Base-by-base conservation (phyloP, 1,140 invertebrate species). In the Drosophila kikkawai region DNA sequence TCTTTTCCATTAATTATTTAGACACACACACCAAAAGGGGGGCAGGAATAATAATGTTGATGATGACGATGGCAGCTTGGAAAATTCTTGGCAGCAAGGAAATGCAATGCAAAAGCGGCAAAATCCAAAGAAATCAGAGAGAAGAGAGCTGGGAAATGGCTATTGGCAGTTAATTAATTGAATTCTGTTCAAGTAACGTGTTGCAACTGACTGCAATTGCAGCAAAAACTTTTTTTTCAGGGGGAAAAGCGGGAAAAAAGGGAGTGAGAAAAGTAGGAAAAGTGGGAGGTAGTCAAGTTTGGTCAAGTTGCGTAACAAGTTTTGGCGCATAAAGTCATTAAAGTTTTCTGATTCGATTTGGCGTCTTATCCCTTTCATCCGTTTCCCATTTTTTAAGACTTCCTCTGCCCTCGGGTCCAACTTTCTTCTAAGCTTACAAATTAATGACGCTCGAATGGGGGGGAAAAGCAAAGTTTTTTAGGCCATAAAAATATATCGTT, bases 241-340 rank as follows among this genome's bases (percentile, higher is more conserved):
- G 22, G 45, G n/a, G 7, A 29, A 4, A 34, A 42, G 13, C 13
- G 37, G 22, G 19, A 19, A 22, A 22, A 22, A 2, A 2, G 22
- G 22, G 2, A 22, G 22, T 22, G 22, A 2, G 22, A 22, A 22
- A 22, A 66, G 64, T 9, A 29, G 17, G 26, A 13, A 32, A 22
- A 37, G 48, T 59, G 65, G 65, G 32, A 53, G 65, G 65, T 17
- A 53, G 50, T 53, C 50, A 19, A 55, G 51, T 55, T 55, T 26
- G 51, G 75, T 82, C 75, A 74, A 83, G 58, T 64, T 79, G 47
- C 59, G 59, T 74, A 66, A 80, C 51, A 55, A 85, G 55, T 85
- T 77, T 88, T 88, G 74, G 71, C 84, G 83, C 83, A 87, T 88
- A 75, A 86, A 86, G 83, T 86, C 83, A 86, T 86, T 86, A 86